Percentiles rank a stretch among this genome's conserved stretches.
Evolutionary conservation across 1,140 invertebrate species (phyloP).

Genomic region (Adelges cooleyi): DNA sequence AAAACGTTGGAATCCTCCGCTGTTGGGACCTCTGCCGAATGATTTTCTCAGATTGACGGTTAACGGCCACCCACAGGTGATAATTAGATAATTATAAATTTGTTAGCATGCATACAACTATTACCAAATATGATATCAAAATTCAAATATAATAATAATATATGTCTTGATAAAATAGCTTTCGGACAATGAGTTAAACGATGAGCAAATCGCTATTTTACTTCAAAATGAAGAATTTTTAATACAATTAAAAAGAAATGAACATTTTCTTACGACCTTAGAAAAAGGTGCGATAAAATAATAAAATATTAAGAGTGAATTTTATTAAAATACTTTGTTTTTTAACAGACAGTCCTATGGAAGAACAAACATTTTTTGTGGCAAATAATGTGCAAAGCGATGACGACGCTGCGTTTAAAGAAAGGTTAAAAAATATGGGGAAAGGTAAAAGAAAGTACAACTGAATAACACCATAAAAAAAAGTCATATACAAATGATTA

Average conservation of each 20-base stretch:
- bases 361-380: slow-evolving; percentile 11
- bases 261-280: slow-evolving; percentile 77
- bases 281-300: slow-evolving; percentile 48
- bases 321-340: slow-evolving; percentile 1
- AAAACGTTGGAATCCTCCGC: slow-evolving; percentile 64
- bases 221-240: slow-evolving; percentile 89
- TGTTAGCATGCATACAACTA: too few species aligned
- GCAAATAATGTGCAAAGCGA: slow-evolving; percentile 38
- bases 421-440: slow-evolving; percentile 76
- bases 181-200: slow-evolving; percentile 44
- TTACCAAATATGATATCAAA: too few species aligned
- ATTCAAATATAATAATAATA: too few species aligned
- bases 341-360: slow-evolving; percentile 8
- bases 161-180: too few species aligned
- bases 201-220: slow-evolving; percentile 75
- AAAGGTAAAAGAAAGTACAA: slow-evolving; percentile 49
- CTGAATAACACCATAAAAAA: slow-evolving; percentile 32
- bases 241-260: slow-evolving; percentile 72
- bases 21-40: slow-evolving; percentile 66
- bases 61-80: not conserved
- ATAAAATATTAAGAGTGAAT: too few species aligned
- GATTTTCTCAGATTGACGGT: slow-evolving; percentile 53
- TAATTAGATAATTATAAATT: not conserved
- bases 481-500: not conserved
- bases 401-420: slow-evolving; percentile 65